These are phyloP conservation scores for Morphnarchus princeps DNA, from an alignment of 2,113 vertebrate species.

Conservation along the genomic window DNA sequence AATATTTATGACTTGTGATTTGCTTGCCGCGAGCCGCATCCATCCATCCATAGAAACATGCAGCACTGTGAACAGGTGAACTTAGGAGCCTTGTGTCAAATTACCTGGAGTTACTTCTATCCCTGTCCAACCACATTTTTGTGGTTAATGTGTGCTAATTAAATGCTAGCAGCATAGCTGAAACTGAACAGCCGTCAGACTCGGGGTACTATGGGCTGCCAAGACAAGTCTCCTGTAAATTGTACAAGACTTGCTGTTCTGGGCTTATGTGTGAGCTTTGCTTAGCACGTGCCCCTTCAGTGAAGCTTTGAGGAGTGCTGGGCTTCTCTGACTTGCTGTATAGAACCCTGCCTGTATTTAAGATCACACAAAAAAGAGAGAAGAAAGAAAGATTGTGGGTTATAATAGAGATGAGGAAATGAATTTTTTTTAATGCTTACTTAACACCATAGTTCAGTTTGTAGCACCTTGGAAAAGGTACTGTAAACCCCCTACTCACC, in stretches of 20 bases:
- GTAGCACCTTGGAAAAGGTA: background rate
- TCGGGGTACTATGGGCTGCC: background rate
- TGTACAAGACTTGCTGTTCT: background rate
- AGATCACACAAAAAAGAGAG: background rate
- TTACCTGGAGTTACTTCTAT: background rate
- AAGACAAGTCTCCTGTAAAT: background rate
- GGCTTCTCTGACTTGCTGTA: background rate
- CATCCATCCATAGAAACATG: background rate
- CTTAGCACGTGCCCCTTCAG: rapidly evolving
- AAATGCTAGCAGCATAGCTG: background rate
- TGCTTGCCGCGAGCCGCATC: background rate
- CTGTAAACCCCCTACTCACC: rapidly evolving
- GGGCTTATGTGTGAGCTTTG: background rate
- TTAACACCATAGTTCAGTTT: background rate
- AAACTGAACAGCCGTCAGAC: rapidly evolving
- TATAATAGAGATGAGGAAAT: background rate
- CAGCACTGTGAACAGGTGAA: background rate
- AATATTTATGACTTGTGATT: background rate
- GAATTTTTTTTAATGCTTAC: background rate
- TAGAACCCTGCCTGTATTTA: background rate
- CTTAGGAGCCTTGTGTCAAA: background rate
- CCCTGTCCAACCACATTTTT: background rate
- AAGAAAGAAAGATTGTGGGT: background rate
- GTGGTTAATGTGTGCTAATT: background rate
- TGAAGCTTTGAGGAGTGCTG: background rate